Conservation (phyloP, 1,140 invertebrate genomes). For the Vanessa tameamea region DNA sequence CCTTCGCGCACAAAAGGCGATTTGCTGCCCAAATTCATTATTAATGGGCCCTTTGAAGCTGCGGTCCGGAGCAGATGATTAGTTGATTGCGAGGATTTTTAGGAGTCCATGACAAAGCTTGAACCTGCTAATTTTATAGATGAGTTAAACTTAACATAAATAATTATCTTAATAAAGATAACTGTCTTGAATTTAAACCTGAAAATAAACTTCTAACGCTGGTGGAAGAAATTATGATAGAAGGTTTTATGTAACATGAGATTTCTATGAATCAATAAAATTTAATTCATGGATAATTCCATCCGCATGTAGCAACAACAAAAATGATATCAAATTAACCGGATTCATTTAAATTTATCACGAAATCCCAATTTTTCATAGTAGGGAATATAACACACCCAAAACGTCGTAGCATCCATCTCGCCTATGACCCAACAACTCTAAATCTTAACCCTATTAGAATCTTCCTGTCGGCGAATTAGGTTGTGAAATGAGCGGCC, state of each 20-base stretch:
- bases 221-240: no score
- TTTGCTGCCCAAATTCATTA: constrained; percentile 68
- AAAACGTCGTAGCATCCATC: constrained; percentile 19
- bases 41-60: constrained; percentile 62
- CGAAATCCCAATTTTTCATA: background rate
- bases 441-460: constrained; percentile 74
- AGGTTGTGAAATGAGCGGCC: constrained; percentile 59
- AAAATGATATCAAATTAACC: background rate
- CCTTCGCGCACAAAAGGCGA: constrained; percentile 62
- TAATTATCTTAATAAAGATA: background rate
- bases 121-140: constrained; percentile 12
- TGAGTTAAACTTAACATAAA: background rate
- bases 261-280: background rate
- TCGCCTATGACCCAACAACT: constrained; percentile 58
- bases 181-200: no score
- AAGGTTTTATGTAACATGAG: no score
- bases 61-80: constrained; percentile 51
- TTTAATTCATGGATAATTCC: background rate
- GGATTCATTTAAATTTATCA: background rate
- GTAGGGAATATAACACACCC: constrained; percentile 14
- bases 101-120: background rate
- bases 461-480: constrained; percentile 62
- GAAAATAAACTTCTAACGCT: no score
- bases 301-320: background rate
- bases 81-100: constrained; percentile 58